These are phyloP conservation scores for Paradoxurus hermaphroditus DNA, from an alignment of 2,113 vertebrate genomes.

Conservation along the genomic window DNA sequence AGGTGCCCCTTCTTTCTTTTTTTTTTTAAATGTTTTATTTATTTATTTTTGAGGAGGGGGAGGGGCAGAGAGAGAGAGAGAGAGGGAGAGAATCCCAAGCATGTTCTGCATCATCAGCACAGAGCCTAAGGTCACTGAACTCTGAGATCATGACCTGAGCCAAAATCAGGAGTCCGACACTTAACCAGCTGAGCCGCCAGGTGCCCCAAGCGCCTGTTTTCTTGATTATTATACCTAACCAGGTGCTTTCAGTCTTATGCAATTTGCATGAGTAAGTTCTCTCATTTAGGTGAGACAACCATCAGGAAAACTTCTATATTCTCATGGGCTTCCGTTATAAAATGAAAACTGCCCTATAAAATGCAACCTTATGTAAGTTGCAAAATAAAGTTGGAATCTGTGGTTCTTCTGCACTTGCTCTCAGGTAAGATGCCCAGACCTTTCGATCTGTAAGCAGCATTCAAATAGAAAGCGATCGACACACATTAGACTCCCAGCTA, in stretches of 20 bases:
- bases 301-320: neutral
- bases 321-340: neutral
- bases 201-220: neutral
- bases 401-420: neutral
- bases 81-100: too few species aligned
- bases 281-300: neutral
- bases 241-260: neutral
- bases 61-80: too few species aligned
- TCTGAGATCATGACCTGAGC: too few species aligned
- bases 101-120: too few species aligned
- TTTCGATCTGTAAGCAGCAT: neutral
- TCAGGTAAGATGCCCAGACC: neutral
- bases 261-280: neutral
- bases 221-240: neutral
- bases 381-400: neutral
- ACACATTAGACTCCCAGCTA: neutral
- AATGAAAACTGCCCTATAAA: constrained; percentile 13
- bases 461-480: neutral
- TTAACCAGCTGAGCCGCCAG: too few species aligned
- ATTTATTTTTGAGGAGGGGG: too few species aligned
- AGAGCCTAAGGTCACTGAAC: too few species aligned
- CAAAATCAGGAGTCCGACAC: too few species aligned
- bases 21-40: too few species aligned
- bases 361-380: neutral
- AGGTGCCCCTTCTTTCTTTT: neutral